Conservation (phyloP, 2,888 invertebrate species). For the Scaptomyza polygonia region DNA sequence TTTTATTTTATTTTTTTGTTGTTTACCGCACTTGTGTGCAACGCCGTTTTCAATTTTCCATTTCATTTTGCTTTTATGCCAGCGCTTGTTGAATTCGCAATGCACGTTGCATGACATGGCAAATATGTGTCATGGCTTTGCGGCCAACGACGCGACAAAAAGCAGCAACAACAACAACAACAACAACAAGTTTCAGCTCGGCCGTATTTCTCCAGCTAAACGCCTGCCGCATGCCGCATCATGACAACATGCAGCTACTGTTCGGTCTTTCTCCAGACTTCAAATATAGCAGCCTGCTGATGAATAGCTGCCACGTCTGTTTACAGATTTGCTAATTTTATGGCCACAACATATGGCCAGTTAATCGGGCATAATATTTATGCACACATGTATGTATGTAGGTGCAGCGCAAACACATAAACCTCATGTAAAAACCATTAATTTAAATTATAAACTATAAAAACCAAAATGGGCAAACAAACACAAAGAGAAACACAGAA, state of each 20-base stretch:
- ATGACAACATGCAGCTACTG: conserved; percentile 16
- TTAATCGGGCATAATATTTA: conserved; percentile 45
- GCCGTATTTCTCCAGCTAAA: conserved; percentile 29
- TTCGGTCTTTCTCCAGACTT: conserved; percentile 6
- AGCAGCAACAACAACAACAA: conserved; percentile 13
- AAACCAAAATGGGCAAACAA: conserved; percentile 54
- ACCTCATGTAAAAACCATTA: conserved; percentile 72
- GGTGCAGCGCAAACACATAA: conserved; percentile 61
- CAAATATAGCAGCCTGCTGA: conserved; percentile 63
- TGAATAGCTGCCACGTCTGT: conserved; percentile 35
- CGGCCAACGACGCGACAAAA: conserved; percentile 20
- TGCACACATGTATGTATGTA: conserved; percentile 23
- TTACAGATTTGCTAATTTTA: conserved; percentile 55
- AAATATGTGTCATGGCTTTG: conserved; percentile 72
- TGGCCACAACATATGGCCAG: conserved; percentile 64
- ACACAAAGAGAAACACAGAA: conserved; percentile 4
- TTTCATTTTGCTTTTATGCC: conserved; percentile 46
- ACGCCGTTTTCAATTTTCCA: conserved; percentile 52
- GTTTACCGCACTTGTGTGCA: conserved; percentile 33
- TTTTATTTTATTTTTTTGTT: conserved; percentile 9
- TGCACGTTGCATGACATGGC: conserved; percentile 52
- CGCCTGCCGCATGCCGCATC: conserved; percentile 7
- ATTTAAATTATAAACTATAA: conserved; percentile 78
- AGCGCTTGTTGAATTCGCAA: conserved; percentile 51
- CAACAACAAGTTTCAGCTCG: conserved; percentile 39